Evolutionary conservation across 1,140 invertebrate genomes (phyloP), one percentile per base, ranked within the genome.

Genomic region (Marisa cornuarietis): DNA sequence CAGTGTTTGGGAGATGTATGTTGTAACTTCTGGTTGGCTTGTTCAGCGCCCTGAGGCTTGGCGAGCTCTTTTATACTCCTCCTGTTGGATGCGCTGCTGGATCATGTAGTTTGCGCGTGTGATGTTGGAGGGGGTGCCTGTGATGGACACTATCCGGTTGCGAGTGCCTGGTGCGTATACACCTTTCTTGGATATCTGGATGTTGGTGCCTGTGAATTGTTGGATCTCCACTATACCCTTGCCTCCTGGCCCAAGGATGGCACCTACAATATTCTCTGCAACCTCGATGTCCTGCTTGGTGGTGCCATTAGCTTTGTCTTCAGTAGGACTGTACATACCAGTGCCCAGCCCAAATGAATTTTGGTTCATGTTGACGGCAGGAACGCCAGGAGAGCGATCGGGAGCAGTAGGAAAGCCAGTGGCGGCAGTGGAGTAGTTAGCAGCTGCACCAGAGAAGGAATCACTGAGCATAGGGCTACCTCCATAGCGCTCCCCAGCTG

Each of bases 181-280:
- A 89, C 97, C 97, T 93, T 99, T 98, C 94, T 99, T 99, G 85
- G 97, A 98, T 91, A 99, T 98, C 93, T 99, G 97, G 92, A 99
- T 97, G 92, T 96, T 98, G 90, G 97, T 97, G 90, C 97, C 96
- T 90, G 96, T 98, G 91, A 96, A 94, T 92, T 98, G 96, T 93
- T 99, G 97, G 92, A 99, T 97, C 93, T 99, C 97, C 88, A 98
- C 95, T 89, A 99, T 94, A 90, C 96, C 96, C 92, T 96, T 95
- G 82, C 97, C 98, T 89, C 96, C 96, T 86, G 96, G 97, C 93
- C 96, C 97, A 91, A 99, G 93, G 90, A 99, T 98, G 89, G 97
- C 97, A 89, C 97, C 97, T 88, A 99, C 97, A 92, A 99, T 97
- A 92, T 92, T 93, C 85, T 94, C 98, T 79, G 96, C 94, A 91